Evolutionary conservation across 2,888 invertebrate species (phyloP).

Genomic region (Orthosia gracilis): DNA sequence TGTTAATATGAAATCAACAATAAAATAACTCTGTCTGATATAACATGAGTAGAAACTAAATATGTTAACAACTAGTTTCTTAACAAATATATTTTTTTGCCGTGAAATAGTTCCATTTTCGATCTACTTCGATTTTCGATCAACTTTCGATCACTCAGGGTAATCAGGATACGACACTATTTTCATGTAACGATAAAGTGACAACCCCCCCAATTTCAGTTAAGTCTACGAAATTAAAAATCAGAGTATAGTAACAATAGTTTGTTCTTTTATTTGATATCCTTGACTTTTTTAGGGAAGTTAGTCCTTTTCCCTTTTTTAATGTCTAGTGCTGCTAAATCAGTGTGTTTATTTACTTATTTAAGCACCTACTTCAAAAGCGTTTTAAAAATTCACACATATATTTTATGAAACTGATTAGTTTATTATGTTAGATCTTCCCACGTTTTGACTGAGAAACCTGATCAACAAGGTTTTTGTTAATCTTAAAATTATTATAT

Average conservation of each 20-base stretch:
- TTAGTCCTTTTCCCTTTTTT: neutral
- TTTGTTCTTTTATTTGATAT: neutral
- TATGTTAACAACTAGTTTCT: too few relatives aligned
- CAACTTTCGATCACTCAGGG: too few relatives aligned
- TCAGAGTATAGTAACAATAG: neutral
- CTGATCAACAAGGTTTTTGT: neutral
- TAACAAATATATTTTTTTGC: too few relatives aligned
- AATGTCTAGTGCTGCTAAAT: neutral
- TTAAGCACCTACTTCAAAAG: neutral
- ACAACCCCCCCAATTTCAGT: too few relatives aligned
- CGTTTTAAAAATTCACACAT: neutral
- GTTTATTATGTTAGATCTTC: neutral
- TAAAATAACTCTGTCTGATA: too few relatives aligned
- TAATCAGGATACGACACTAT: too few relatives aligned
- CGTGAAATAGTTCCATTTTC: too few relatives aligned
- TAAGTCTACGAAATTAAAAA: too few relatives aligned
- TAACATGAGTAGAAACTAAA: too few relatives aligned
- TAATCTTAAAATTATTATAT: neutral
- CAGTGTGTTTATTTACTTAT: neutral
- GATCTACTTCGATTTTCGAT: too few relatives aligned
- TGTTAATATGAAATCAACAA: too few relatives aligned
- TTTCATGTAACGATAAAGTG: too few relatives aligned
- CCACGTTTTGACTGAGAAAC: neutral
- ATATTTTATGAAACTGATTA: neutral
- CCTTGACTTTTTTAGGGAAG: neutral